Evolutionary conservation across 2,113 vertebrate genomes (phyloP), one percentile per base, ranked within the genome.

Genomic region (Calonectris borealis): DNA sequence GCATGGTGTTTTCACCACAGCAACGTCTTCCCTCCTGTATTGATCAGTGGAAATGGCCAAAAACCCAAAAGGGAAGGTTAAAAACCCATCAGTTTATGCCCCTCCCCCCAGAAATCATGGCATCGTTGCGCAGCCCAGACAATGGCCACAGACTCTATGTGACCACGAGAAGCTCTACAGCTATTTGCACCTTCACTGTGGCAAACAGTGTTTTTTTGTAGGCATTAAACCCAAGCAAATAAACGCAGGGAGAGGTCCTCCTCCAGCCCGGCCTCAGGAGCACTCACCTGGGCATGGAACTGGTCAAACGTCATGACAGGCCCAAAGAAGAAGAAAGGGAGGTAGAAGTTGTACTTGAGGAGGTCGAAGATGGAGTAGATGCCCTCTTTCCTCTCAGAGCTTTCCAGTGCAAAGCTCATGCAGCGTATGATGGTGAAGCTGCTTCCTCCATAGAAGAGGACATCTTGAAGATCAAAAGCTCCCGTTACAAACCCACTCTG

Each of bases 311-410:
- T 99, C 99, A 99, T 99, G 97, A 99, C 97, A 58, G 99, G 99
- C 55, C 99, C 99, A 0, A 99, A 99, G 97, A 99, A 99, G 98
- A 99, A 99, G 98, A 99, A 99, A 0, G 99, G 99, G 96, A 99
- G 98, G 98, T 99, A 99, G 98, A 99, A 99, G 97, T 99, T 99
- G 98, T 99, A 99, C 93, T 99, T 99, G 98, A 99, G 98, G 93
- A 99, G 98, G 91, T 99, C 99, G 0, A 99, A 97, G 80, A 99
- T 98, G 93, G 98, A 99, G 96, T 99, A 99, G 96, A 98, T 98
- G 65, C 98, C 99, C 4, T 99, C 98, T 6, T 98, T 98, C 95
- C 42, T 98, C 64, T 99, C 98, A 6, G 97, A 98, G 96, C 98
- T 99, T 97, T 99, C 99, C 26, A 99, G 98, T 0, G 99, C 99